phyloP scores from a whole-genome alignment of 2,888 invertebrate genomes.

The Linyphia triangularis region DNA sequence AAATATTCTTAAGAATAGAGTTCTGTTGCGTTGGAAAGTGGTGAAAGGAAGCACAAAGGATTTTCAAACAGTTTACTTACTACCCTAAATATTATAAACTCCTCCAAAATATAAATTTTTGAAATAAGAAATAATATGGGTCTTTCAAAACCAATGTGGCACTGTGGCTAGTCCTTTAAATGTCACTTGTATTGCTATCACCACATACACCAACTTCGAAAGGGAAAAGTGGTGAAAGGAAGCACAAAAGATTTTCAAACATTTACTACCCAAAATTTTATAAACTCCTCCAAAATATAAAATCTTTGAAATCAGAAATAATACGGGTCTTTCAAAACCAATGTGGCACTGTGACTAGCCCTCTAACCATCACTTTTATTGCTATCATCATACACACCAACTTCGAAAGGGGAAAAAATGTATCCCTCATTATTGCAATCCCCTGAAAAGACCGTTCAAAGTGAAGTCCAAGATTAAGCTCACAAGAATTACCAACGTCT shows the following conservation, averaged over 20 bases:
- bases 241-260: too few species aligned
- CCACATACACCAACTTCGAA: neutral
- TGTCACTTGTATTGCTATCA: neutral
- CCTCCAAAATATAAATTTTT: too few species aligned
- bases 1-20: too few species aligned
- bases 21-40: too few species aligned
- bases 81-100: too few species aligned
- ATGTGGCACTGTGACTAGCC: neutral
- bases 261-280: too few species aligned
- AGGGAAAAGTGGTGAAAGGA: too few species aligned
- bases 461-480: neutral
- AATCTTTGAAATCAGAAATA: neutral
- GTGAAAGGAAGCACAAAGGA: too few species aligned
- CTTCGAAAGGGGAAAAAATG: neutral
- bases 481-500: neutral
- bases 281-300: too few species aligned
- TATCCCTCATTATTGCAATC: constrained; percentile 27
- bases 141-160: neutral
- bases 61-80: too few species aligned
- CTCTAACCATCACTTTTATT: constrained; percentile 4
- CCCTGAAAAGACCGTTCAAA: constrained; percentile 5
- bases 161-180: neutral
- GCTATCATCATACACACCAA: neutral
- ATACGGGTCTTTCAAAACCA: neutral
- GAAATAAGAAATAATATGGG: neutral